Evolutionary conservation across 2,888 invertebrate species (phyloP), one percentile per base, ranked within the genome.

Genomic region (Drosophila peninsularis): DNA sequence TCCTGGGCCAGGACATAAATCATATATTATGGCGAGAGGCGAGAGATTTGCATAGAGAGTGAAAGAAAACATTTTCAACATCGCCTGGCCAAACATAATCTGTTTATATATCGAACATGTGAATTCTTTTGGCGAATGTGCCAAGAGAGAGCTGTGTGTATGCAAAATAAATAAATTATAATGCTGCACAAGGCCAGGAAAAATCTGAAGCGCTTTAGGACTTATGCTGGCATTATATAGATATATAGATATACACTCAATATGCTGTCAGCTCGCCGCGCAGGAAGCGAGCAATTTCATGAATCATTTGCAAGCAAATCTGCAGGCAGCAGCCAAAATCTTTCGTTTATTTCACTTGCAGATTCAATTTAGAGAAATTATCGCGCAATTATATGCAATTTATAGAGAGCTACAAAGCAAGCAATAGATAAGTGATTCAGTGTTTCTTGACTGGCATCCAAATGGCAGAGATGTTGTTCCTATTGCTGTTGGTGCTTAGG

Each of bases 351-450:
- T 53, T 58, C 54, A 24, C 21, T 54, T 45, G 57, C 42, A 52
- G 17, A 53, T 39, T 36, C 62, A 64, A 64, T 61, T 54, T 50
- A 17, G 62, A 52, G 62, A 71, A 70, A 82, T 77, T 56, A 71
- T 55, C 62, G 42, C 55, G 75, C 65, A 71, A 82, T 78, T 80
- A 80, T 64, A 61, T 65, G 32, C 32, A 24, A 24, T 45, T 62
- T 70, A 58, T 64, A 42, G 67, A 60, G 44, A 36, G 63, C 27
- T 68, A 56, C 60, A 56, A 57, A 62, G 50, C 53, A 50, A 71
- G 56, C 65, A 66, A 74, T 62, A 64, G 61, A 61, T 56, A 72
- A 80, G 67, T 89, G 88, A 89, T 53, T 87, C 79, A 89, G 52
- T 60, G 68, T 73, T 75, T 67, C 36, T 76, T 86, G 87, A 86